Conservation (phyloP, 2,888 invertebrate species). For the Drosophila tripunctata region DNA sequence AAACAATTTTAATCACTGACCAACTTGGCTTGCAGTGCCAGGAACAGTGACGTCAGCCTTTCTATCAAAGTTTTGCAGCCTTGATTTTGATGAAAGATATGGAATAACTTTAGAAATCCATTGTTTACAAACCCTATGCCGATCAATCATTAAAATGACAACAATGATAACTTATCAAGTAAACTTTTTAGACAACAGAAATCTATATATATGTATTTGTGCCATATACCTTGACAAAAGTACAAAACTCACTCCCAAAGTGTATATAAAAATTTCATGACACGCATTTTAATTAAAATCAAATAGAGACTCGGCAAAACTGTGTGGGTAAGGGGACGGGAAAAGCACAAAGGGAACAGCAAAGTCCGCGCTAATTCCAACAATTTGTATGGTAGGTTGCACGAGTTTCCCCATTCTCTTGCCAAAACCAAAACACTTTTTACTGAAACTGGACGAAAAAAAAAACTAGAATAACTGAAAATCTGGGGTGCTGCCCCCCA, state of each 20-base stretch:
- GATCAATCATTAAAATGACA: too few species aligned
- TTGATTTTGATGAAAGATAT: too few species aligned
- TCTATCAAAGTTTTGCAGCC: too few species aligned
- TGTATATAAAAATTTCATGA: constrained; percentile 57
- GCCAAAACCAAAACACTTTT: constrained; percentile 16
- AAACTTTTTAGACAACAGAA: neutral
- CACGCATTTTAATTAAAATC: constrained; percentile 79
- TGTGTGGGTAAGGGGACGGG: constrained; percentile 4
- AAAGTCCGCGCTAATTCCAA: constrained; percentile 60
- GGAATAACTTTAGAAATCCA: too few species aligned
- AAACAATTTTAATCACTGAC: too few species aligned
- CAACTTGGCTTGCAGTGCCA: too few species aligned
- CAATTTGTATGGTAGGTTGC: constrained; percentile 64
- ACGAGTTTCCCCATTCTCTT: constrained; percentile 32
- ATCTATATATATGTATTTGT: neutral
- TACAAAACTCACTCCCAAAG: neutral
- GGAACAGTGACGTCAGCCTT: too few species aligned
- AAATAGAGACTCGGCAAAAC: constrained; percentile 57
- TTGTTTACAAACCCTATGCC: too few species aligned
- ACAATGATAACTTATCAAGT: neutral
- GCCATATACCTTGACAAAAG: neutral
- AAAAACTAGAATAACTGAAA: constrained; percentile 9
- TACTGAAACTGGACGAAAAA: neutral
- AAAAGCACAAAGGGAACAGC: constrained; percentile 4
- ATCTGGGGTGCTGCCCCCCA: constrained; percentile 15